A percentile compares a stretch with the other conserved stretches of the same genome.
Evolutionary conservation across 92 coral and sea anemone genomes (phyloP).

Genomic region (Phenganax subtilis): DNA sequence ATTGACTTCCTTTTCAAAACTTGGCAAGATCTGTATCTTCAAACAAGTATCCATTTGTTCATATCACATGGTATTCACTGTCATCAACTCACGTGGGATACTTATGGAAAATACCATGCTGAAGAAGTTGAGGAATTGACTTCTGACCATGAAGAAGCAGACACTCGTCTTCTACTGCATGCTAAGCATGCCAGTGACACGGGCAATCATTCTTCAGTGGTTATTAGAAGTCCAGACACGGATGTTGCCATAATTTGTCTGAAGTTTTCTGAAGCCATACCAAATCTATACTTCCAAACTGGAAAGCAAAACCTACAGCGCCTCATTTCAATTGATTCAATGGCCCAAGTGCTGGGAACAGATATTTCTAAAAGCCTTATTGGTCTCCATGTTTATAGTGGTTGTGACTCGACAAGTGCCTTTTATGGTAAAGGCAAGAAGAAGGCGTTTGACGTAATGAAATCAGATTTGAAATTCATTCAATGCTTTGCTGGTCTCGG

Average conservation of each 20-base stretch:
- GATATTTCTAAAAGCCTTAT: conserved; percentile 20
- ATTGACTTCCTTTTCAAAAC: conserved; percentile 21
- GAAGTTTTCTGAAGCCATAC: conserved; percentile 16
- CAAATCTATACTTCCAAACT: conserved; percentile 34
- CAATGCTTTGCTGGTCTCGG: conserved; percentile 32
- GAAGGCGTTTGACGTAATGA: conserved; percentile 30
- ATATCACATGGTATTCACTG: conserved; percentile 30
- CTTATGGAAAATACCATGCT: conserved; percentile 16
- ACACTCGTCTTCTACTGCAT: conserved; percentile 17
- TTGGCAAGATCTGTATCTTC: conserved; percentile 18
- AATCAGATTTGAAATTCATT: conserved; percentile 31
- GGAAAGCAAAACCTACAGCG: conserved; percentile 18
- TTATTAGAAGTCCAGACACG: conserved; percentile 33
- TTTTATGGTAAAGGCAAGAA: conserved; percentile 33
- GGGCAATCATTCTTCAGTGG: conserved; percentile 13
- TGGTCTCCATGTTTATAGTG: conserved; percentile 28
- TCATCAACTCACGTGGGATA: conserved; percentile 26
- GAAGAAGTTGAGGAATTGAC: conserved; percentile 29
- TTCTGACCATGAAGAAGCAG: conserved; percentile 30
- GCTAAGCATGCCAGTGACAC: conserved; percentile 24
- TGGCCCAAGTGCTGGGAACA: conserved; percentile 14
- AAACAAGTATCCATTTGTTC: not conserved
- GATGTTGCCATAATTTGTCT: conserved; percentile 36
- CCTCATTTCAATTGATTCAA: conserved; percentile 31
- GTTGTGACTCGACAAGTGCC: conserved; percentile 38